Evolutionary conservation across 2,797 vertebrate genomes (phyloP), one percentile per base, ranked within the genome.

Genomic region (Glossophaga mutica): DNA sequence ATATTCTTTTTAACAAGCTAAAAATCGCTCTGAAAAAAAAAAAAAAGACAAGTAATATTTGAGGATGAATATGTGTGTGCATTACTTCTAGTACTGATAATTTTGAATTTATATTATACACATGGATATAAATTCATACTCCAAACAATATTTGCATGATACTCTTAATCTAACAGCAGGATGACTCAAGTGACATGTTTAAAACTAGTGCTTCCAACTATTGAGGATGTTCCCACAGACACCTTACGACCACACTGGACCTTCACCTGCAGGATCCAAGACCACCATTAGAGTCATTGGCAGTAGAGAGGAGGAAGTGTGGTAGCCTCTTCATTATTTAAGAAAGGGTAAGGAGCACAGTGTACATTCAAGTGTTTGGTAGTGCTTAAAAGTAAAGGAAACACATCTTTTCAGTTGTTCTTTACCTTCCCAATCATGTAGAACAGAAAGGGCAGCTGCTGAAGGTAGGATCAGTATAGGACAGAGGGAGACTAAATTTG

Each of bases 11-110:
- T 65, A 42, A 73, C 5, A 92, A 52, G 18, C 19, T 62, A 34
- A 96, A 88, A 44, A 42, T 34, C 4, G 91, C 55, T 83, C 48
- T 37, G 32, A 3, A 86, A 57, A 83, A 86, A 91, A 68, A 3
- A 86, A 57, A 83, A 86, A 91, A 68, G 14, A 57, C 19, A 78
- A 93, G 26, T 87, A 18, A 48, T 16, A 29, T 37, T 44, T 14
- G 32, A 44, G 29, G 21, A 34, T 82, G n/a, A 65, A 19, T 44
- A 9, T 68, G 2, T 42, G 6, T 65, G 9, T 79, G 2, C 12
- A 19, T 55, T 89, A 42, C 82, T 86, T 74, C 2, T 68, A 67
- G 62, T 62, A 29, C 76, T 29, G 32, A 37, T 39, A 29, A 15
- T 34, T 85, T 81, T 55, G 22, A 59, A 50, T 95, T 82, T 87